Conservation (phyloP, 2,113 vertebrate genomes). For the Hyla sarda region DNA sequence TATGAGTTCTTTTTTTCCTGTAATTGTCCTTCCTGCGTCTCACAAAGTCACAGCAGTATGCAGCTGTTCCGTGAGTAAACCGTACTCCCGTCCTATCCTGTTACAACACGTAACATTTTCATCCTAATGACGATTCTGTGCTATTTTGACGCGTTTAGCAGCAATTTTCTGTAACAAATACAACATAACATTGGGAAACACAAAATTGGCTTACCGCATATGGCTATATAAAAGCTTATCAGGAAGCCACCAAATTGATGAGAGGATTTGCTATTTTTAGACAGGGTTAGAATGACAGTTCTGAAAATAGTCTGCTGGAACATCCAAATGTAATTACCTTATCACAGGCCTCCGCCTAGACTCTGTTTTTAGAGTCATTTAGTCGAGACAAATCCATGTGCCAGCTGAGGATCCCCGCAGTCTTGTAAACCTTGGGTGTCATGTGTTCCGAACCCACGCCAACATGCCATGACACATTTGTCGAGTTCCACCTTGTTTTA, state of each 20-base stretch:
- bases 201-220: constrained; percentile 56
- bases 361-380: constrained; percentile 61
- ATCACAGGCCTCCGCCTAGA: constrained; percentile 65
- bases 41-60: constrained; percentile 37
- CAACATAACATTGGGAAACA: constrained; percentile 29
- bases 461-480: constrained; percentile 13
- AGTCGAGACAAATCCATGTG: constrained; percentile 37
- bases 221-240: constrained; percentile 68
- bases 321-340: constrained; percentile 72
- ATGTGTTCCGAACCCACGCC: constrained; percentile 4
- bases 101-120: constrained; percentile 20
- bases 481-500: not conserved
- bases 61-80: constrained; percentile 29
- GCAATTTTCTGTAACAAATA: constrained; percentile 28
- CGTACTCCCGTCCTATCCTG: constrained; percentile 22
- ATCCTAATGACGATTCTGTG: not conserved
- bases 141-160: constrained; percentile 15
- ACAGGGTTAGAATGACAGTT: constrained; percentile 74
- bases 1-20: constrained; percentile 43
- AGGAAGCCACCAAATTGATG: constrained; percentile 69
- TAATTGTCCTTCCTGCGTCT: constrained; percentile 24
- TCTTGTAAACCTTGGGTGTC: constrained; percentile 16
- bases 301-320: constrained; percentile 75
- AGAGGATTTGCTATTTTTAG: constrained; percentile 74
- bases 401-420: constrained; percentile 28